Conservation (phyloP, 2,888 invertebrate genomes). For the Willowsia nigromaculata region DNA sequence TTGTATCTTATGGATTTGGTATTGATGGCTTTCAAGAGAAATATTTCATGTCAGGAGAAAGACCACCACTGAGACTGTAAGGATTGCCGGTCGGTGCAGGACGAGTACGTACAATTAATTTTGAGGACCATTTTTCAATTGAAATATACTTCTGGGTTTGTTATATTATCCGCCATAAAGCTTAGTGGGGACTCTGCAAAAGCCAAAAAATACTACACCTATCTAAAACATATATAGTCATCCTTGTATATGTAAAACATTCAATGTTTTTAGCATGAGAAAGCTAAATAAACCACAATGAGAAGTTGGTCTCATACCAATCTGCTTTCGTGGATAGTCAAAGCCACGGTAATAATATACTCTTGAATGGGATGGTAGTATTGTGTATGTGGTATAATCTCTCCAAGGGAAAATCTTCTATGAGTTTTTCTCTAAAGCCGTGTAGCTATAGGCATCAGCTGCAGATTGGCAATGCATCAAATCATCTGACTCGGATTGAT, state of each 20-base stretch:
- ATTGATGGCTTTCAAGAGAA: neutral
- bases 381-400: constrained; percentile 40
- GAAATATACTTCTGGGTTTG: constrained; percentile 42
- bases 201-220: neutral
- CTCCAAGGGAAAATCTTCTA: constrained; percentile 29
- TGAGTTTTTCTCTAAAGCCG: neutral
- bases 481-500: constrained; percentile 68
- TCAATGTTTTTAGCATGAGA: constrained; percentile 30
- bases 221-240: neutral
- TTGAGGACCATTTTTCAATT: constrained; percentile 52
- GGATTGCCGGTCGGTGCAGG: neutral
- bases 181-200: neutral
- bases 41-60: constrained; percentile 31
- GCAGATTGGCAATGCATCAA: constrained; percentile 70
- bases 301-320: constrained; percentile 42
- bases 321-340: constrained; percentile 42
- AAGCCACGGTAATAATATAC: constrained; percentile 13
- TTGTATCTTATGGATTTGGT: neutral
- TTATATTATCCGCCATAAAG: constrained; percentile 33
- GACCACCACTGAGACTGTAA: neutral
- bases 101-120: constrained; percentile 38
- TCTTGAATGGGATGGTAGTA: neutral
- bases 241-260: neutral
- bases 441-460: constrained; percentile 51
- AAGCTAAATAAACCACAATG: constrained; percentile 14